Evolutionary conservation across 2,888 invertebrate genomes (phyloP), one percentile per base, ranked within the genome.

Genomic region (Ptilodon capucinus): DNA sequence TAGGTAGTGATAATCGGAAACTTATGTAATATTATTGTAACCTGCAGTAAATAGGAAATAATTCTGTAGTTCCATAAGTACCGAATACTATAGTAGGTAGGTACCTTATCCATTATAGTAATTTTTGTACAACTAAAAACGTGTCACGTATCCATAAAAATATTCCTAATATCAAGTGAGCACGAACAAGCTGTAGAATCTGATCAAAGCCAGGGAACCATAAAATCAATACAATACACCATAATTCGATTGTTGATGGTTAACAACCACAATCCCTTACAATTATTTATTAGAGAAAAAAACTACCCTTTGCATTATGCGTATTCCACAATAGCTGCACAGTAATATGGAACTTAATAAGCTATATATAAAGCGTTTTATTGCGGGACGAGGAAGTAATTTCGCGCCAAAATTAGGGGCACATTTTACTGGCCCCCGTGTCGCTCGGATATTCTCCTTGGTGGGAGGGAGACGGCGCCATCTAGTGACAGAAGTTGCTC

Each of bases 211-310:
- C 44, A 51, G 21, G 44, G 17, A 44, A 41, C 35, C 54, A 39
- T 51, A 65, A 62, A 70, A 68, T 71, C 71, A 70, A 74, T 77
- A 75, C 71, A 72, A 73, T 65, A 66, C 64, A 57, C 58, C 67
- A 71, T 81, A 79, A 83, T 81, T 78, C 74, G 72, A 82, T 84
- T 79, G 77, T 72, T 74, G 60, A 79, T 74, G 65, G 68, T 73
- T 80, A 79, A 81, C 79, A 78, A 78, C 85, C 83, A 70, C 84
- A 83, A 82, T 76, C 78, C 81, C 81, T 74, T 71, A 76, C 81
- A 84, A 84, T 84, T 85, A 83, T 76, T 76, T 78, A 73, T 83
- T 80, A 78, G 79, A 55, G 81, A 14, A 34, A 38, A 81, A 84
- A 84, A 84, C 79, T 80, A 83, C 81, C 84, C 81, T 78, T 73